Conservation (phyloP, 30 jellyfish, hydroid and myxozoan genomes). For the Cassiopea xamachana region DNA sequence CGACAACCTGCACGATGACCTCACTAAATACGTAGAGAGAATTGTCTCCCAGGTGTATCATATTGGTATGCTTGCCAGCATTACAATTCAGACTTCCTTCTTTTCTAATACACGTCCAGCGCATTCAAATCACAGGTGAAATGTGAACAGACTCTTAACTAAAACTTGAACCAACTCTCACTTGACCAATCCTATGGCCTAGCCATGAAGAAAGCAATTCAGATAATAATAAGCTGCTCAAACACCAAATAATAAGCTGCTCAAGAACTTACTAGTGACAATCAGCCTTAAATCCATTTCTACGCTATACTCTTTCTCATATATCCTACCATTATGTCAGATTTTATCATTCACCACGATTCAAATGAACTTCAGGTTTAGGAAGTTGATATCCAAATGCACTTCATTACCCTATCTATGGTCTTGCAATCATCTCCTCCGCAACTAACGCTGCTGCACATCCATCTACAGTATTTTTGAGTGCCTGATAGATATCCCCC, state of each 20-base stretch:
- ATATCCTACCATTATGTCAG: not conserved
- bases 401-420: not conserved
- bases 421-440: not conserved
- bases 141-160: too few species aligned
- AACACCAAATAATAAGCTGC: not conserved
- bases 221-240: not conserved
- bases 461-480: too few species aligned
- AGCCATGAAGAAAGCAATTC: not conserved
- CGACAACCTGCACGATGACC: too few species aligned
- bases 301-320: not conserved
- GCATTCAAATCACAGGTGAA: too few species aligned
- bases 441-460: not conserved
- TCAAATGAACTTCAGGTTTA: not conserved
- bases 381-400: not conserved
- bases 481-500: too few species aligned
- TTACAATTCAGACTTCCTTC: too few species aligned
- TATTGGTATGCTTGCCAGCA: too few species aligned
- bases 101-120: too few species aligned
- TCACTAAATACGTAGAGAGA: too few species aligned
- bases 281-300: constrained; percentile 21
- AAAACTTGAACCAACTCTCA: not conserved
- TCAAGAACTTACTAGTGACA: constrained; percentile 12
- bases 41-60: too few species aligned
- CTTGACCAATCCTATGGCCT: not conserved
- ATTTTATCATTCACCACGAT: not conserved